Evolutionary conservation across 2,113 vertebrate genomes (phyloP).

Genomic region (Poeciliopsis turrubarensis): DNA sequence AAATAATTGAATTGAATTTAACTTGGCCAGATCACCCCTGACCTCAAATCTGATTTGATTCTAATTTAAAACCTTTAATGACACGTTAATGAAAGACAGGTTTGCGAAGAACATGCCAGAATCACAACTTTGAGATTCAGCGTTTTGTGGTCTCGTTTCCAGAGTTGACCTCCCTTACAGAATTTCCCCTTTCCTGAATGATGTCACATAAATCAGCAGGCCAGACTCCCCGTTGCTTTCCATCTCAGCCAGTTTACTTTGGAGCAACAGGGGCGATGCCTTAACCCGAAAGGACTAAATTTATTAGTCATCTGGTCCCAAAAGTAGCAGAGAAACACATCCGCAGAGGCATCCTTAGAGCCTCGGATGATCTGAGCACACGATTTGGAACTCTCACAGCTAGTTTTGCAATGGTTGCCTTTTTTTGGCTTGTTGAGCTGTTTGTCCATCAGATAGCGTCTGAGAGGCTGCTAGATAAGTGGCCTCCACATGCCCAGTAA

Average conservation of each 20-base stretch:
- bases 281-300: neutral
- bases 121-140: too few species aligned
- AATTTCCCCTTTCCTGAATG: constrained; percentile 11
- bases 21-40: too few species aligned
- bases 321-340: neutral
- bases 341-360: neutral
- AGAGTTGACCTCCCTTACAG: neutral
- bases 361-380: neutral
- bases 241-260: constrained; percentile 17
- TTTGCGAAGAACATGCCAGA: neutral
- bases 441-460: constrained; percentile 20
- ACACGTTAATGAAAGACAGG: neutral
- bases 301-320: constrained; percentile 2
- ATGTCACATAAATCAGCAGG: constrained; percentile 29
- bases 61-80: too few species aligned
- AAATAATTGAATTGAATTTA: too few species aligned
- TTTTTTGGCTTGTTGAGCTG: neutral
- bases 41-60: too few species aligned
- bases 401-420: neutral
- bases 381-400: neutral
- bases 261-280: neutral
- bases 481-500: neutral
- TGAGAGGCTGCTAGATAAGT: constrained; percentile 4
- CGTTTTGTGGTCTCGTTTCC: neutral
- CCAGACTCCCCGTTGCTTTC: constrained; percentile 11